Base-by-base conservation (phyloP, 2,888 invertebrate genomes). In the Pelosia muscerda region DNA sequence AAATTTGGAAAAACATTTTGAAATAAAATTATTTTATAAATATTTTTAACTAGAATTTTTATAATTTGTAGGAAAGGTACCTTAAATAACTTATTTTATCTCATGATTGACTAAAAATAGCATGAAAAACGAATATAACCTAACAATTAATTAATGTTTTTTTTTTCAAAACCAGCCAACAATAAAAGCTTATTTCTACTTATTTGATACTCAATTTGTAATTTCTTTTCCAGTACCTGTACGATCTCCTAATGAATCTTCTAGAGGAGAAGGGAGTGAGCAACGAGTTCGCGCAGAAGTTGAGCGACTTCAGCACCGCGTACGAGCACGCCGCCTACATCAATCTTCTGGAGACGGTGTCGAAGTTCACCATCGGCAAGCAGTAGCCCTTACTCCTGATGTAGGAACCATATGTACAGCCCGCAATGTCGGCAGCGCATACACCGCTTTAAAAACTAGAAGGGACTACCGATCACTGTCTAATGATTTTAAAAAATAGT, bases 291-390 rank as follows among this genome's bases (percentile, higher is more conserved):
- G 98, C 97, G 0, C 97, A 98, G 82, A 98, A 98, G 87, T 88
- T 99, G 25, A 96, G 98, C 0, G 97, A 98, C 73, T 97, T 98
- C 88, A 98, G 98, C 87, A 99, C 99, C 4, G 96, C 96, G 1
- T 99, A 99, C 87, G 99, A 99, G 91, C 99, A 99, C 90, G 95
- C 97, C 2, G 97, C 97, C 2, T 99, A 99, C 91, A 97, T 99
- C 86, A 96, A 96, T 69, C 95, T 99, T 38, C 95, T 99, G 65
- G 98, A 98, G 90, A 96, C 96, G 56, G 95, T 99, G 63, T 98
- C 98, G 65, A 97, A 97, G 81, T 99, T 99, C 92, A 97, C 98
- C 65, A 95, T 96, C 71, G 96, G 96, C 79, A 97, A 95, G 80
- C 83, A 92, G 78, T 86, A 85, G 69, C 67, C 54, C 34, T 69